phyloP scores from a whole-genome alignment of 2,888 invertebrate species.

The Herminia tarsipennalis region DNA sequence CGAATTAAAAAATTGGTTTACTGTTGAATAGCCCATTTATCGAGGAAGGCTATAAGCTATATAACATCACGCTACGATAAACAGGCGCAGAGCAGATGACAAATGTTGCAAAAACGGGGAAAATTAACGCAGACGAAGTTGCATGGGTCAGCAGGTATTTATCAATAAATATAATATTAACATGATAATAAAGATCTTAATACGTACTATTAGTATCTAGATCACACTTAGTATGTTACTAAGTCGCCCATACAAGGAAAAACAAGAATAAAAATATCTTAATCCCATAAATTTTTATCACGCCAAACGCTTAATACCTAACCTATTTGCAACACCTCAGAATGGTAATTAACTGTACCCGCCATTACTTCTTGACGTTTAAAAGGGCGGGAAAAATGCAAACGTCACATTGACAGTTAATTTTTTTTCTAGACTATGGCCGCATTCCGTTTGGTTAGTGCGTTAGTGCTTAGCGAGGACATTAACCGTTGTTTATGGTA shows the following conservation, averaged over 20 bases:
- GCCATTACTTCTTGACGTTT: constrained; percentile 31
- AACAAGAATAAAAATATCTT: constrained; percentile 10
- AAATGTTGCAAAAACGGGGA: too few species aligned
- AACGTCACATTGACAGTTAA: constrained; percentile 46
- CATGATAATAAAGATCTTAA: constrained; percentile 9
- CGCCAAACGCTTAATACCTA: constrained; percentile 18
- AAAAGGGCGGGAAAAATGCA: constrained; percentile 43
- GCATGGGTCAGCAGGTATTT: too few species aligned
- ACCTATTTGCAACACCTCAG: constrained; percentile 23
- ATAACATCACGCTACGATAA: too few species aligned
- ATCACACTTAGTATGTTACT: constrained; percentile 8
- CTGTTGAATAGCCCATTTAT: too few species aligned
- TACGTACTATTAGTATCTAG: neutral
- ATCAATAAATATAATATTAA: constrained; percentile 4
- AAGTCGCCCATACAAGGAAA: constrained; percentile 4
- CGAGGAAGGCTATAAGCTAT: too few species aligned
- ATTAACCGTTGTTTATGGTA: constrained; percentile 35
- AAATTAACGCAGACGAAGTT: too few species aligned
- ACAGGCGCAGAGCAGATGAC: too few species aligned
- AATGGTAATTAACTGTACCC: constrained; percentile 25
- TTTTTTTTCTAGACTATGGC: constrained; percentile 30
- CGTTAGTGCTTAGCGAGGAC: constrained; percentile 36
- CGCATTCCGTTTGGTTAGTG: constrained; percentile 38
- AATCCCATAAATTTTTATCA: constrained; percentile 30
- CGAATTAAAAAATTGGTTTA: too few species aligned